Conservation (phyloP, 2,888 invertebrate genomes). For the Masnerella sp. region DNA sequence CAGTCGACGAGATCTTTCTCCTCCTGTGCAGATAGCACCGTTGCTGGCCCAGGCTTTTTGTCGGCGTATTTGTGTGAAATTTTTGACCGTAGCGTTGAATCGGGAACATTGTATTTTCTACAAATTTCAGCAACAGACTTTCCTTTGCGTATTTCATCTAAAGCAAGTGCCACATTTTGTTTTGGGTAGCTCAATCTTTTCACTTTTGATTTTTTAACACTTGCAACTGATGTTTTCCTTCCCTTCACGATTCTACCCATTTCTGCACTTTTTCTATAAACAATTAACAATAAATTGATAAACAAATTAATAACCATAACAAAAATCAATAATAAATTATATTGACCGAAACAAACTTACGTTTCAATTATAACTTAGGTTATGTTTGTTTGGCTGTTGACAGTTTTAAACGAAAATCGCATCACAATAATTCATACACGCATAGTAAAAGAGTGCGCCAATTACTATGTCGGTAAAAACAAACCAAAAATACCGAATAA, state of each 20-base stretch:
- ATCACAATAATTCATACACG: slow-evolving; percentile 2
- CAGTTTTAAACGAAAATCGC: neutral
- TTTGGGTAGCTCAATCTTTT: slow-evolving; percentile 21
- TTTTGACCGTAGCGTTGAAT: slow-evolving; percentile 37
- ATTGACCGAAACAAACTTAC: slow-evolving; percentile 2
- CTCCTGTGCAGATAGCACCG: slow-evolving; percentile 20
- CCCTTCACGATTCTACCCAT: slow-evolving; percentile 5
- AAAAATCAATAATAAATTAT: neutral
- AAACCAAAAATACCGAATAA: neutral
- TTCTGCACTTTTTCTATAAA: slow-evolving; percentile 1
- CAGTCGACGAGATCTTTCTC: slow-evolving; percentile 38
- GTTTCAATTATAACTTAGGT: neutral
- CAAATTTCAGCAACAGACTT: slow-evolving; percentile 22
- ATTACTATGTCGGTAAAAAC: slow-evolving; percentile 3
- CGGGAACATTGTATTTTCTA: slow-evolving; percentile 32
- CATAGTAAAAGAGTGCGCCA: slow-evolving; percentile 1
- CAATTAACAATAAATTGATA: neutral
- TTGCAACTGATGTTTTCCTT: neutral
- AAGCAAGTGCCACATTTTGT: slow-evolving; percentile 22
- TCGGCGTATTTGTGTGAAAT: slow-evolving; percentile 4
- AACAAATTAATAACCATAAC: slow-evolving; percentile 1
- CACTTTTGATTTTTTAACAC: neutral
- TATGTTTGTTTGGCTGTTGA: neutral
- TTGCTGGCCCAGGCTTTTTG: slow-evolving; percentile 16
- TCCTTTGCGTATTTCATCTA: slow-evolving; percentile 23